A percentile compares a stretch with the other conserved stretches of the same genome.
These are phyloP conservation scores for Siderastrea siderea DNA, from an alignment of 92 coral and sea anemone genomes.

Conservation along the genomic window DNA sequence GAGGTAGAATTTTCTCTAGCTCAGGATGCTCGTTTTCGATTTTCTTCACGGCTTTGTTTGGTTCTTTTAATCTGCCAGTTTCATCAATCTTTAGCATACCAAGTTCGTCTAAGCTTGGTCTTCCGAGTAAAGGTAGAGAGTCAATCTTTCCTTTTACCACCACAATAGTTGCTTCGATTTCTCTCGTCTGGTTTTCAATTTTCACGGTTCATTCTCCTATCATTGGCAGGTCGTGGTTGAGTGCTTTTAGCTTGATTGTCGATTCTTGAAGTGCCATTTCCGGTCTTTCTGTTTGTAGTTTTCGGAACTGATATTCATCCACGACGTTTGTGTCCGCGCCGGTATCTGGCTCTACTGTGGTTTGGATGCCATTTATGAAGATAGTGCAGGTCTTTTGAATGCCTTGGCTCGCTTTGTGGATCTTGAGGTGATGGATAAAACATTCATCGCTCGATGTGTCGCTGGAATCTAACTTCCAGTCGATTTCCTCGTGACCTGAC, in stretches of 20 bases:
- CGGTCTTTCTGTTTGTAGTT: constrained; percentile 55
- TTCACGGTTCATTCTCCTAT: constrained; percentile 60
- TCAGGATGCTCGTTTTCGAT: constrained; percentile 9
- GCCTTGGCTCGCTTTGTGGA: constrained; percentile 47
- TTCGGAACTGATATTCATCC: constrained; percentile 53
- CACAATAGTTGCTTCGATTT: too few relatives aligned
- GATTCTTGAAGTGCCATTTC: constrained; percentile 47
- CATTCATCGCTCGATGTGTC: constrained; percentile 55
- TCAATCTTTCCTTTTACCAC: constrained; percentile 35
- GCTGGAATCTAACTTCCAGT: constrained; percentile 29
- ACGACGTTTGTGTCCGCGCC: constrained; percentile 61
- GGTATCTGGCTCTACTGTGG: constrained; percentile 65
- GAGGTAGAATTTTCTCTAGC: constrained; percentile 39
- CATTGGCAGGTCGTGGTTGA: constrained; percentile 69
- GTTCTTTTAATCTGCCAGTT: constrained; percentile 72
- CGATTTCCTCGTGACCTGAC: constrained; percentile 14
- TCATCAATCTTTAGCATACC: constrained; percentile 72
- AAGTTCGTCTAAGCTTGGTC: constrained; percentile 74
- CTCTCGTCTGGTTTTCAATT: background rate
- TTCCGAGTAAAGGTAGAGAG: constrained; percentile 63
- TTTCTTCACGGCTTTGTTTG: constrained; percentile 50
- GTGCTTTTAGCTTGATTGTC: constrained; percentile 63
- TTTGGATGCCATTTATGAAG: constrained; percentile 52
- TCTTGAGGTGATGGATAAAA: constrained; percentile 53
- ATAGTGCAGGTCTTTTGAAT: constrained; percentile 57